phyloP scores from a whole-genome alignment of 2,888 invertebrate species.

The Crepidodera aurea region DNA sequence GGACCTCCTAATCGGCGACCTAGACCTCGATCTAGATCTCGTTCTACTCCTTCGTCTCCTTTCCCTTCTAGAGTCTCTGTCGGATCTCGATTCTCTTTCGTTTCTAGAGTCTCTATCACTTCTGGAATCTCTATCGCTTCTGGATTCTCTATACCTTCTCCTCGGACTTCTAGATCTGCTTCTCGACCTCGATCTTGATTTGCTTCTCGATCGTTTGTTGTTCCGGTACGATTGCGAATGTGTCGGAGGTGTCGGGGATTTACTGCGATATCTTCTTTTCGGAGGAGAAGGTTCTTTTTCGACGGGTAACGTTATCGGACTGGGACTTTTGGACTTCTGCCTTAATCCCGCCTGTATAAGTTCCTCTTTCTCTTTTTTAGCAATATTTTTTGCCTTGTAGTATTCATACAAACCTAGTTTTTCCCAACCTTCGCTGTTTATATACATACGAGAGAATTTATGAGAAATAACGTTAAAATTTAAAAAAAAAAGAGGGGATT shows the following conservation, averaged over 20 bases:
- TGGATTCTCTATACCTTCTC: slow-evolving; percentile 58
- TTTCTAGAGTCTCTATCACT: slow-evolving; percentile 43
- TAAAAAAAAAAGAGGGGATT: slow-evolving; percentile 8
- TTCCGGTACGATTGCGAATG: slow-evolving; percentile 36
- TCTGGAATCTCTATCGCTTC: slow-evolving; percentile 15
- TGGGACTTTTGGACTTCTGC: slow-evolving; percentile 78
- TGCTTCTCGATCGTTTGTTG: slow-evolving; percentile 30
- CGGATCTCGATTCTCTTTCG: slow-evolving; percentile 44
- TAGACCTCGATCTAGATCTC: slow-evolving; percentile 60
- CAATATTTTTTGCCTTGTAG: slow-evolving; percentile 94
- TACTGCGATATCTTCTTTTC: slow-evolving; percentile 77
- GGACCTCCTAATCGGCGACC: slow-evolving; percentile 55
- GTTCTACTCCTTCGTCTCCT: slow-evolving; percentile 57
- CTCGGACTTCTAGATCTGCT: slow-evolving; percentile 62
- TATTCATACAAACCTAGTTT: slow-evolving; percentile 97
- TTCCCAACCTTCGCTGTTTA: slow-evolving; percentile 93
- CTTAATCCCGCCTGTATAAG: slow-evolving; percentile 77
- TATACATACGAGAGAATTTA: slow-evolving; percentile 30
- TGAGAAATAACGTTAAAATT: slow-evolving; percentile 33
- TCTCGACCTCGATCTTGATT: slow-evolving; percentile 55
- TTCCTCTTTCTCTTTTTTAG: slow-evolving; percentile 87
- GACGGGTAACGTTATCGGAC: slow-evolving; percentile 76
- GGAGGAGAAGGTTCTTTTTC: slow-evolving; percentile 78
- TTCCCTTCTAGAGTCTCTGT: slow-evolving; percentile 38
- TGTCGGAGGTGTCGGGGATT: slow-evolving; percentile 62